These are phyloP conservation scores for Druon quercuslanigerum DNA, from an alignment of 1,140 invertebrate genomes.

Conservation along the genomic window DNA sequence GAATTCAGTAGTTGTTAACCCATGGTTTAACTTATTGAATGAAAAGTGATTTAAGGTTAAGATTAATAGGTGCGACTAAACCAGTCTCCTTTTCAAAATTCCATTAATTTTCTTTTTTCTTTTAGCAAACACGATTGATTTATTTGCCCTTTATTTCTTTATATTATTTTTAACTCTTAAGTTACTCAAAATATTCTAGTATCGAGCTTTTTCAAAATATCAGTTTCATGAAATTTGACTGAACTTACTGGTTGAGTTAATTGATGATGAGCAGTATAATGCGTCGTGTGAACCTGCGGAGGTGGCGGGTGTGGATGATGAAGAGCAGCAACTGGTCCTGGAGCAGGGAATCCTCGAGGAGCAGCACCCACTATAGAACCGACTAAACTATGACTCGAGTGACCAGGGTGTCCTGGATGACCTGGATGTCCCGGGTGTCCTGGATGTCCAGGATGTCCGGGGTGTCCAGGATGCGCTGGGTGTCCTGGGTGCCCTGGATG, in stretches of 20 bases:
- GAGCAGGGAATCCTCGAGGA: conserved; percentile 67
- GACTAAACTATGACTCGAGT: conserved; percentile 67
- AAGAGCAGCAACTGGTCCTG: conserved; percentile 64
- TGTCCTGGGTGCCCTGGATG: conserved; percentile 65
- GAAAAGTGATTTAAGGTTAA: too few species aligned
- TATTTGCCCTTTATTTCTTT: too few species aligned
- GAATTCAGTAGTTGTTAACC: too few species aligned
- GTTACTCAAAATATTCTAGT: not conserved
- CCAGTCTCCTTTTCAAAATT: too few species aligned
- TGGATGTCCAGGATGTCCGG: not conserved
- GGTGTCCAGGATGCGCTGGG: conserved; percentile 37
- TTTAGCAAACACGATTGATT: too few species aligned
- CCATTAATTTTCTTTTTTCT: too few species aligned
- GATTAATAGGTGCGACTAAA: too few species aligned
- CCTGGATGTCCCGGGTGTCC: not conserved
- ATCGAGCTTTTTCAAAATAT: not conserved
- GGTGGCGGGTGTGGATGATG: conserved; percentile 67
- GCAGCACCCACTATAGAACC: conserved; percentile 64
- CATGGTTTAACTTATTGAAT: too few species aligned
- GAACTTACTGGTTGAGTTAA: conserved; percentile 66
- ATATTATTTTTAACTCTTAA: not conserved
- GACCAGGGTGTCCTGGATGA: conserved; percentile 52
- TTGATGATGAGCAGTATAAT: conserved; percentile 70
- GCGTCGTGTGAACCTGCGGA: conserved; percentile 66
- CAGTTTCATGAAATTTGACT: not conserved